Percentiles rank a stretch among this genome's conserved stretches.
Conservation (phyloP, 2,888 invertebrate genomes). For the Dioctria rufipes region DNA sequence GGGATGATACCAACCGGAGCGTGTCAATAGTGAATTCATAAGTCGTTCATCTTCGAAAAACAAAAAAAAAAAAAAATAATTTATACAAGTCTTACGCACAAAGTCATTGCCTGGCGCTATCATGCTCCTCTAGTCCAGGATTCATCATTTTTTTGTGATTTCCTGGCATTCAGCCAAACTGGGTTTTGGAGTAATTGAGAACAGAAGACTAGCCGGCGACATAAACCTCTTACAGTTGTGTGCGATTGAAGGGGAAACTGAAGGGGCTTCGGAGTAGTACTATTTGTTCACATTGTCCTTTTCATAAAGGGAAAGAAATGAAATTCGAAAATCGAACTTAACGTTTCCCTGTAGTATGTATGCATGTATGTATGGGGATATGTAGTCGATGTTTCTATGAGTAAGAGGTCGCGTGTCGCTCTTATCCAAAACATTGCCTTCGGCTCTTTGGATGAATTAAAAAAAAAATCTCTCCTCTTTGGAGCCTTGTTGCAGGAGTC, state of each 20-base stretch:
- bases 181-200: slow-evolving; percentile 34
- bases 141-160: slow-evolving; percentile 30
- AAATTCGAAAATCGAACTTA: background rate
- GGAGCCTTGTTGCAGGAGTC: background rate
- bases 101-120: background rate
- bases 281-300: slow-evolving; percentile 8
- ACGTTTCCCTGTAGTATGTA: no score
- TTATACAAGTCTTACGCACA: slow-evolving; percentile 31
- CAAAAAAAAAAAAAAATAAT: slow-evolving; percentile 1
- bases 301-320: slow-evolving; percentile 23
- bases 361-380: no score
- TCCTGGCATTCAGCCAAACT: slow-evolving; percentile 39
- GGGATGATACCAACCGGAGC: slow-evolving; percentile 14
- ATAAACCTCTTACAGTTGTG: slow-evolving; percentile 19
- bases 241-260: slow-evolving; percentile 9
- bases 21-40: background rate
- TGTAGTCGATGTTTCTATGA: background rate
- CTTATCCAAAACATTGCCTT: background rate
- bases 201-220: slow-evolving; percentile 35
- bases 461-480: slow-evolving; percentile 23
- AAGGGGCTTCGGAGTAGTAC: slow-evolving; percentile 11
- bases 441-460: slow-evolving; percentile 18
- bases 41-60: background rate
- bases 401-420: background rate
- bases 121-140: background rate